Conservation (phyloP, 2,797 vertebrate species). For the Phrynocephalus forsythii region DNA sequence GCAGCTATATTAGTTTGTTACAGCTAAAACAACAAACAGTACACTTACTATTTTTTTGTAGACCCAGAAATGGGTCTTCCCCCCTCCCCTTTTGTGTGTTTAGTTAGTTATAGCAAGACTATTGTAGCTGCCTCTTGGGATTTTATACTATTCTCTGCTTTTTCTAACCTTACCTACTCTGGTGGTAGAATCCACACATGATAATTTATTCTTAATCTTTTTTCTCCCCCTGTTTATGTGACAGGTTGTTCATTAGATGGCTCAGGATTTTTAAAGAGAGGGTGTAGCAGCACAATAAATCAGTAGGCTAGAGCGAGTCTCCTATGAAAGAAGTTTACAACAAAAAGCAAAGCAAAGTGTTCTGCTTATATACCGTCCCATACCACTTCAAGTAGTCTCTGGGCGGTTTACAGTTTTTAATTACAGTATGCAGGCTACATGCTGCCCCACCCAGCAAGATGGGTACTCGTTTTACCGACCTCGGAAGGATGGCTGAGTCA, state of each 20-base stretch:
- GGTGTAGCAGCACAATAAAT: background rate
- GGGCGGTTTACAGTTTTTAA: no score
- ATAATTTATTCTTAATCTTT: background rate
- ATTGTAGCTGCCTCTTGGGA: no score
- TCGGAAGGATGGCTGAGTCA: no score
- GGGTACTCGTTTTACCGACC: no score
- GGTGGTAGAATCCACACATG: background rate
- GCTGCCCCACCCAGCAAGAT: no score
- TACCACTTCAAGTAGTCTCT: no score
- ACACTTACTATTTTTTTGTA: background rate
- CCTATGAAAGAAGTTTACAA: background rate
- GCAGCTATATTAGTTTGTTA: background rate
- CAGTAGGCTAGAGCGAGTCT: background rate
- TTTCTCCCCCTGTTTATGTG: background rate
- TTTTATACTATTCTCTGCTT: no score
- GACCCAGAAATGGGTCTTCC: background rate
- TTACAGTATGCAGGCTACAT: no score
- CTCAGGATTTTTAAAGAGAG: background rate
- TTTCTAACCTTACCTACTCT: background rate
- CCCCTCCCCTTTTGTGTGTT: no score
- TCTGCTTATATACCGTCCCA: no score
- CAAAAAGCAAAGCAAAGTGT: no score
- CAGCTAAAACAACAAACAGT: background rate
- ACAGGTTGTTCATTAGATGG: background rate
- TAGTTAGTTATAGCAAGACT: no score